Evolutionary conservation across 1,140 invertebrate genomes (phyloP).

Genomic region (Drosophila kohkoa): DNA sequence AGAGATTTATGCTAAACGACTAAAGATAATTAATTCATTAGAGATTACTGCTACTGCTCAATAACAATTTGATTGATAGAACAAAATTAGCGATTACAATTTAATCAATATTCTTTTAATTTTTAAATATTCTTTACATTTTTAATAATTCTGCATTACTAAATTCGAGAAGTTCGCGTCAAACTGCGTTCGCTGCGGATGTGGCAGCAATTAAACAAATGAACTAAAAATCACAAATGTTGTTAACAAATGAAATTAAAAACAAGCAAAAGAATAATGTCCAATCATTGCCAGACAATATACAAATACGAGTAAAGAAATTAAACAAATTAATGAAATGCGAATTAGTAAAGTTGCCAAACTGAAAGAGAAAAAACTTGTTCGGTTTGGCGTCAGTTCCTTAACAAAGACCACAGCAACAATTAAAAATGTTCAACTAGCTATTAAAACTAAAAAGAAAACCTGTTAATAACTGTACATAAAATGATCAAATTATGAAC

Average conservation of each 20-base stretch:
- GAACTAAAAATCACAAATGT: conserved; percentile 32
- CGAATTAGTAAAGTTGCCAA: conserved; percentile 21
- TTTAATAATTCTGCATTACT: conserved; percentile 9
- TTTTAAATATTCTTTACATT: not conserved
- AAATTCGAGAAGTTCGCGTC: conserved; percentile 55
- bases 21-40: conserved; percentile 44
- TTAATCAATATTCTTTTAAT: conserved; percentile 27
- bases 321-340: conserved; percentile 14
- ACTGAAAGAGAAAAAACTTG: conserved; percentile 1
- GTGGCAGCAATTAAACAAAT: conserved; percentile 69
- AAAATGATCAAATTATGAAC: conserved; percentile 37
- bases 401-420: conserved; percentile 31
- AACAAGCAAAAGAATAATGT: conserved; percentile 6
- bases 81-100: conserved; percentile 9
- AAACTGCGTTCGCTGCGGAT: conserved; percentile 75
- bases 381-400: conserved; percentile 32
- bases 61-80: conserved; percentile 5
- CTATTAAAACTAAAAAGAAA: conserved; percentile 29
- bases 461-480: conserved; percentile 72
- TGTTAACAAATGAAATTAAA: conserved; percentile 42
- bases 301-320: conserved; percentile 15
- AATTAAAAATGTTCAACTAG: conserved; percentile 71
- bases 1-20: conserved; percentile 52
- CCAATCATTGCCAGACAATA: conserved; percentile 63
- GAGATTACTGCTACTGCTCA: conserved; percentile 40